Evolutionary conservation across 2,888 invertebrate species (phyloP).

Genomic region (Boloria euphrosyne): DNA sequence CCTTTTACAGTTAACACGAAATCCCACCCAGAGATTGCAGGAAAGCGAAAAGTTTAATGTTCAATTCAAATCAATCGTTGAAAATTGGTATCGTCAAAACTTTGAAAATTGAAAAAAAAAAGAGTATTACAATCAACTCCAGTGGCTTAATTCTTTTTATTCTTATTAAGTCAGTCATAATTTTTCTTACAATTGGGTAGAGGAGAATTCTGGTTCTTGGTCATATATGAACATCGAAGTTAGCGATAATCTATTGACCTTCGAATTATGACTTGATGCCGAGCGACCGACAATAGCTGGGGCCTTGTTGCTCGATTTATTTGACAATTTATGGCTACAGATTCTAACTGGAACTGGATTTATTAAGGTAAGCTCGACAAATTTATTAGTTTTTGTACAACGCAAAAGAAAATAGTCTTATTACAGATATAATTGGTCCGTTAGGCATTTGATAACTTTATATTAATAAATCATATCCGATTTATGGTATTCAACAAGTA

Average conservation of each 20-base stretch:
- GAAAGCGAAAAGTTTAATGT: no score
- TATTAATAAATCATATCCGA: background rate
- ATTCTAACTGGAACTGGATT: constrained; percentile 73
- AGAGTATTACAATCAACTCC: no score
- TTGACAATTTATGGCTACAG: constrained; percentile 72
- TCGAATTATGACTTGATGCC: constrained; percentile 38
- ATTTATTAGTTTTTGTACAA: constrained; percentile 58
- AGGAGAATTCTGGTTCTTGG: constrained; percentile 12
- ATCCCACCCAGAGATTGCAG: no score
- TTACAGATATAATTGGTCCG: constrained; percentile 38
- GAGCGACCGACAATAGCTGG: constrained; percentile 37
- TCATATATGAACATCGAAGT: constrained; percentile 20
- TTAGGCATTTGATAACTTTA: constrained; percentile 15
- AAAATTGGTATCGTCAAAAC: no score
- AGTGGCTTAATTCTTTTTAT: no score
- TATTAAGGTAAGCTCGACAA: constrained; percentile 71
- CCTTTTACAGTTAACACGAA: no score
- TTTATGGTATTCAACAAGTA: no score
- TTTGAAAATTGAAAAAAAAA: no score
- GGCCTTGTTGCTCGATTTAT: constrained; percentile 67
- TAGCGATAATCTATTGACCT: constrained; percentile 27
- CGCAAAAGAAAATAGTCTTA: constrained; percentile 40
- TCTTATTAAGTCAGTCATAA: background rate
- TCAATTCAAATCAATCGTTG: no score
- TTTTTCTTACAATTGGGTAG: constrained; percentile 2